Base-by-base conservation (phyloP, 2,113 vertebrate genomes). In the Datnioides undecimradiatus region DNA sequence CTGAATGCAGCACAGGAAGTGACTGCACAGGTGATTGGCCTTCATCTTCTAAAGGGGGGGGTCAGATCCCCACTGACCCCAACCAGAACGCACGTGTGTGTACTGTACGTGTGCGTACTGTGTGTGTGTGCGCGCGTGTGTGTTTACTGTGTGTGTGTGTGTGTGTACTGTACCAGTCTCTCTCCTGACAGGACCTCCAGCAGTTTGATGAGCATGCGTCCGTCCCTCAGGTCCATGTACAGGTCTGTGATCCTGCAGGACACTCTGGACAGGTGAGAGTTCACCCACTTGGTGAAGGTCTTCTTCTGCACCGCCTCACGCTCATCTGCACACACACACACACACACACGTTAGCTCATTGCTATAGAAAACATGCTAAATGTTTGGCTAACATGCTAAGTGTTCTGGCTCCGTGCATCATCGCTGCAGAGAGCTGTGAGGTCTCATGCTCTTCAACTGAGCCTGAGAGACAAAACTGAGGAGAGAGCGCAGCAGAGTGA, bases 261-360 rank as follows among this genome's bases (percentile, higher is more conserved):
- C 1, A 98, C 97, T 0, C 97, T 93, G 79, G 97, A 96, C 73
- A 99, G 90, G 92, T 99, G 97, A 10, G 97, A 98, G 89, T 99
- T 99, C 23, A 99, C 97, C 97, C 97, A 99, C 73, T 99, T 99
- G 2, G 96, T 97, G 93, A 99, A 99, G 55, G 97, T 99, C 93
- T 99, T 99, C 95, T 99, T 99, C 94, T 98, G 97, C 77, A 99
- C 97, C 0, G 97, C 97, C 91, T 99, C 97, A 7, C 97, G 96
- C 82, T 98, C 97, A 94, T 98, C 97, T 98, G 54, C 5, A 78
- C 45, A 46, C n/a, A 36, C 23, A 72, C 55, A 84, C 31, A 65
- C 71, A 27, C 54, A 54, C 43, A 45, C 41, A 62, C 60, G 51
- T 54, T 54, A 31, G 51, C 1, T 16, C 2, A n/a, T n/a, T n/a